A percentile compares a stretch with the other conserved stretches of the same genome.
Evolutionary conservation across 1,140 invertebrate species (phyloP).

Genomic region (Wasmannia auropunctata): DNA sequence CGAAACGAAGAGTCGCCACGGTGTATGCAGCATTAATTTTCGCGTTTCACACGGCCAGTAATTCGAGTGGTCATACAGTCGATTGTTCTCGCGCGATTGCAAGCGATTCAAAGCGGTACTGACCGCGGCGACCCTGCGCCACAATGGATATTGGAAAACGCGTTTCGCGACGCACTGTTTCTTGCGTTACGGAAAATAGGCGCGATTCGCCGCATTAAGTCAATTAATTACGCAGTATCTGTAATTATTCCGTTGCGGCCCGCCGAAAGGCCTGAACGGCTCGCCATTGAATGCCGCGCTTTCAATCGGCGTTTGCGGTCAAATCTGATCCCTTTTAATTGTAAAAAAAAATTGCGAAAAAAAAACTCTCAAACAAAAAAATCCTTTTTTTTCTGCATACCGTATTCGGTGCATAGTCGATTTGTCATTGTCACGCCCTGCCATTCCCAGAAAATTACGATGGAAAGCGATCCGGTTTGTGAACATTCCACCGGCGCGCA

Average conservation of each 20-base stretch:
- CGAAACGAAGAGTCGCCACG: neutral
- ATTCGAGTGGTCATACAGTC: constrained; percentile 5
- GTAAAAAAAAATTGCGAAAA: neutral
- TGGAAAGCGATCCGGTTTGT: constrained; percentile 24
- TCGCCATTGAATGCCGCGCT: neutral
- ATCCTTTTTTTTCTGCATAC: neutral
- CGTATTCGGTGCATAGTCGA: neutral
- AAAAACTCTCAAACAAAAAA: neutral
- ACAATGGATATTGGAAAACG: constrained; percentile 48
- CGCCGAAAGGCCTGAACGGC: neutral
- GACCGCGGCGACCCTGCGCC: neutral
- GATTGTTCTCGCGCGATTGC: constrained; percentile 23
- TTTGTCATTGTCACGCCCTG: constrained; percentile 43
- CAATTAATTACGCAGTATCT: neutral
- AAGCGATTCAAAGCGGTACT: neutral
- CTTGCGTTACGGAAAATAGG: constrained; percentile 4
- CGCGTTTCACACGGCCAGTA: neutral
- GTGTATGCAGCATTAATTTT: constrained; percentile 8
- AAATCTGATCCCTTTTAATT: constrained; percentile 7
- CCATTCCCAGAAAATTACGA: constrained; percentile 43
- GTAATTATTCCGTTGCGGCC: neutral
- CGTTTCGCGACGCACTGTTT: neutral
- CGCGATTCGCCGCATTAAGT: neutral
- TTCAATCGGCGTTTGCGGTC: neutral
- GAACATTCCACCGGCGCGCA: constrained; percentile 22